phyloP scores from a whole-genome alignment of 2,888 invertebrate species.

The Acheta domesticus region DNA sequence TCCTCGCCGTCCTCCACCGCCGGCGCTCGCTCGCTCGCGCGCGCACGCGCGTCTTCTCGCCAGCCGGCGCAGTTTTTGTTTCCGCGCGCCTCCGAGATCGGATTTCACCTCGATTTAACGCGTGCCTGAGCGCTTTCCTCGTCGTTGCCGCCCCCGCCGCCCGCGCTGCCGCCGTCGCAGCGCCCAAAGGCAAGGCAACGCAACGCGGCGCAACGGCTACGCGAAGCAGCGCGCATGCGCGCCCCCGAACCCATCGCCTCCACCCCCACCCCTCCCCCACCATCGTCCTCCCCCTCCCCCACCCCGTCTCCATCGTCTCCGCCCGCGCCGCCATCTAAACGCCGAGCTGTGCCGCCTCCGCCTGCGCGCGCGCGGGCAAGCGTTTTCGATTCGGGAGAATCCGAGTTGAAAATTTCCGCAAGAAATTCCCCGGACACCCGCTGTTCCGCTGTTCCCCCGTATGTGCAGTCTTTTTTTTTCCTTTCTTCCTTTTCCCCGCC shows the following conservation, averaged over 20 bases:
- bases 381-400: conserved; percentile 5
- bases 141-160: no score
- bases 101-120: conserved; percentile 11
- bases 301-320: neutral
- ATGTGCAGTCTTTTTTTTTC: neutral
- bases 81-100: neutral
- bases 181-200: no score
- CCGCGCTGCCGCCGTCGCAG: no score
- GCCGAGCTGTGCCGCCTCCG: neutral
- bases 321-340: no score
- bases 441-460: neutral
- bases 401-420: conserved; percentile 5
- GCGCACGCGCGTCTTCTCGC: neutral
- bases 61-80: neutral
- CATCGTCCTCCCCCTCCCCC: neutral
- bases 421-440: conserved; percentile 1
- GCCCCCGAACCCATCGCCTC: neutral
- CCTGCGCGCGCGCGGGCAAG: neutral
- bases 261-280: no score
- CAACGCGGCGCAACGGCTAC: neutral
- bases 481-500: neutral
- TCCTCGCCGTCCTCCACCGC: neutral
- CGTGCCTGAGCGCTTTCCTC: neutral
- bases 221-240: neutral
- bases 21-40: neutral